Conservation (phyloP, 1,140 invertebrate genomes). For the Psilanteris sp. region DNA sequence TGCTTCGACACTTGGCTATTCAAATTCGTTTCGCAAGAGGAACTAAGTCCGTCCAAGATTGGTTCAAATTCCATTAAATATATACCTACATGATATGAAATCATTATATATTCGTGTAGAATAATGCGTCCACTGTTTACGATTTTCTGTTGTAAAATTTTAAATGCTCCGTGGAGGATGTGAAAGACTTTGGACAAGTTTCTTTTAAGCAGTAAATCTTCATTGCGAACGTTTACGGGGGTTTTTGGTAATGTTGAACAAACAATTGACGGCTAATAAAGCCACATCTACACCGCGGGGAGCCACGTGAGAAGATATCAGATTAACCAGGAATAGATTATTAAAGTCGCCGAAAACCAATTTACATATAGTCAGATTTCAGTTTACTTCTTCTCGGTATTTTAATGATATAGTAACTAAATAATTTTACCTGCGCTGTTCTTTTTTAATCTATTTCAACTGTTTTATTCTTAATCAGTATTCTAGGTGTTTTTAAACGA, state of each 20-base stretch:
- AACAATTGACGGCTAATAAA: slow-evolving; percentile 81
- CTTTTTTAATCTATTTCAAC: slow-evolving; percentile 31
- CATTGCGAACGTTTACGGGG: slow-evolving; percentile 75
- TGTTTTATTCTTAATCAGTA: slow-evolving; percentile 5
- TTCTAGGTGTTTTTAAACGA: slow-evolving; percentile 30
- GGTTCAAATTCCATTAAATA: no score
- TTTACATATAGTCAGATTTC: slow-evolving; percentile 51
- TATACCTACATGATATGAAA: no score
- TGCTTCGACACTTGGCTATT: no score
- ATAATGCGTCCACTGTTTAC: slow-evolving; percentile 29
- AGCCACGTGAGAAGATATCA: slow-evolving; percentile 76
- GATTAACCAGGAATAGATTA: slow-evolving; percentile 70
- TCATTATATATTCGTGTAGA: slow-evolving; percentile 17
- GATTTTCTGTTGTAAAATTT: slow-evolving; percentile 55
- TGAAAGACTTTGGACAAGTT: slow-evolving; percentile 55
- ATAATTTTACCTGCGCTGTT: slow-evolving; percentile 36
- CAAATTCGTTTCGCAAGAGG: no score
- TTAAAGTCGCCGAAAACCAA: slow-evolving; percentile 62
- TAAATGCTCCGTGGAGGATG: slow-evolving; percentile 44
- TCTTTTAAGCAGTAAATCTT: slow-evolving; percentile 76
- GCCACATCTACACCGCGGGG: slow-evolving; percentile 73
- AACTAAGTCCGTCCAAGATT: no score
- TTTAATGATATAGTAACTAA: slow-evolving; percentile 52
- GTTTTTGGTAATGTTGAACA: slow-evolving; percentile 80
- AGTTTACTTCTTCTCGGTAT: slow-evolving; percentile 52